Evolutionary conservation across 2,888 invertebrate genomes (phyloP), one percentile per base, ranked within the genome.

Genomic region (Ochropacha duplaris): DNA sequence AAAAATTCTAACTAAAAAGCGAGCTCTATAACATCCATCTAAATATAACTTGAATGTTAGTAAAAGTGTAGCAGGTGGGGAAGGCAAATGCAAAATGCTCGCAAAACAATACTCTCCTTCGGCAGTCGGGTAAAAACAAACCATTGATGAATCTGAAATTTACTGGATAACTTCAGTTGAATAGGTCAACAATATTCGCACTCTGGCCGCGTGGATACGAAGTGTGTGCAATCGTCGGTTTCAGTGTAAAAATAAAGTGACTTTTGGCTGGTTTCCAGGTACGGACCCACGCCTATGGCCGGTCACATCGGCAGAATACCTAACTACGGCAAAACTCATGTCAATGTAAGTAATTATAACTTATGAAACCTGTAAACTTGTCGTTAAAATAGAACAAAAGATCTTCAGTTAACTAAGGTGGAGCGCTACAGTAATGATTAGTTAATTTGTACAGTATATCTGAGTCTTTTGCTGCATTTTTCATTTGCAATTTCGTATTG

Each of bases 221-320:
- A 56, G 60, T 65, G 60, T 66, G 67, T 69, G 64, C 75, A 70
- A 76, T 62, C 71, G 69, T 64, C 58, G 34, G 66, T 66, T 69
- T 67, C 63, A 58, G 76, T 62, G 78, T 84, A 85, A 87, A 91
- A 90, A 90, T 92, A 92, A 90, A 86, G 74, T 60, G 64, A 71
- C 70, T 64, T 64, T 90, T 92, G 92, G 92, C 90, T 61, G 60
- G 58, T 57, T 87, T 92, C 92, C 92, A 92, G 92, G 79, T 90
- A 84, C 81, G 90, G 87, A 64, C 76, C 84, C 58, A 69, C 74
- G 65, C 81, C 88, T 61, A 73, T 78, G 68, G 73, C 83, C 74
- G 92, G 91, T 70, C 90, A 92, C 81, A 71, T 86, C 76, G 92
- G 92, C 72, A 88, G 92, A 79, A 92, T 92, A 76, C 92, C 92